Base-by-base conservation (phyloP, 2,113 vertebrate genomes). In the Glaucomys volans region DNA sequence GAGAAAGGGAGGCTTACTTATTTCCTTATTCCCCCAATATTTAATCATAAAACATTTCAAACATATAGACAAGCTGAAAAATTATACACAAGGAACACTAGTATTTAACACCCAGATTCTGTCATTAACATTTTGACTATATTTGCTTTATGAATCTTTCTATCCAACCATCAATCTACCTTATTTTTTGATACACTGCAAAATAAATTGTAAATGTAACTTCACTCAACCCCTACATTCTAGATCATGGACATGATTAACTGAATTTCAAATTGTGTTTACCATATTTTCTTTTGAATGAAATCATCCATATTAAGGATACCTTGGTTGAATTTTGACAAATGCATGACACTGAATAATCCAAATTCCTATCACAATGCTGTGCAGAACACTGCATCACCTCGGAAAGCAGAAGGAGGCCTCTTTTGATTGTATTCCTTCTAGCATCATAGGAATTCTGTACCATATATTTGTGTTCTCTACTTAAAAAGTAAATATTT, bases 401-500 rank as follows among this genome's bases (percentile, higher is more conserved):
- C n/a, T 37, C 59, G 52, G 59, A 75, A 42, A 47, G 18, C 18
- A 10, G 20, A 71, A 57, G 57, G 24, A 59, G 76, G 57, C 57
- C 24, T 59, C 79, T 89, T 74, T 79, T 84, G n/a, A 66, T n/a
- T 74, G 54, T 50, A 84, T 67, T 80, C 57, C 66, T 84, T 47
- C 32, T n/a, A 80, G 37, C 66, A 75, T 44, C 18, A 62, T 66
- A 47, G 62, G 57, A 86, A 52, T 95, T 90, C 93, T 93, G n/a
- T 37, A 32, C 13, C 6, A 26, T 37, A 18, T 85, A 37, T 40
- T 83, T 92, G 44, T n/a, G 66, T 42, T 90, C 20, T 67, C 50
- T 69, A 80, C 57, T 54, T 92, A 90, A 87, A 87, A 84, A 95
- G 40, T 18, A 93, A 84, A 77, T 87, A 50, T 82, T 86, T 80